These are phyloP conservation scores for Atta texana DNA, from an alignment of 1,140 invertebrate species.

Conservation along the genomic window DNA sequence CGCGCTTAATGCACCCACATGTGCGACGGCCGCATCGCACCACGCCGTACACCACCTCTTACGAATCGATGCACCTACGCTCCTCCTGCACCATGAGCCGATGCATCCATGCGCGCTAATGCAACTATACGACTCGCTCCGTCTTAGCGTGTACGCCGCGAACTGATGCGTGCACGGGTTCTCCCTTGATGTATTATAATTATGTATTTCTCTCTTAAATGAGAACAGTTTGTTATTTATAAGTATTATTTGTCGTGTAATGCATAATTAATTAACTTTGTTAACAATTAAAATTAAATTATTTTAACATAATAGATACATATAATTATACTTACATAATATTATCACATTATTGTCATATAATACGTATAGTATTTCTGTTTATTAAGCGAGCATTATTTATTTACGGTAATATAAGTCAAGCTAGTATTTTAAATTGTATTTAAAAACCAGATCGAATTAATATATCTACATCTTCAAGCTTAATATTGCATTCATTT, in stretches of 20 bases:
- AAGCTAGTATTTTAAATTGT: neutral
- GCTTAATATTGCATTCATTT: neutral
- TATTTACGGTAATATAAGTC: neutral
- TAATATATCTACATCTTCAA: neutral
- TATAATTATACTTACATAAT: too few relatives aligned
- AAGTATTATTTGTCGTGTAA: neutral
- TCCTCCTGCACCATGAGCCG: conserved; percentile 13
- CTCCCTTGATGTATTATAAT: conserved; percentile 23
- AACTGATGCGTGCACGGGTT: conserved; percentile 13
- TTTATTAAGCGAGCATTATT: conserved; percentile 5
- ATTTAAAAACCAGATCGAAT: conserved; percentile 12
- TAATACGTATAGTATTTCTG: neutral
- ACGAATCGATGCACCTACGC: conserved; percentile 45
- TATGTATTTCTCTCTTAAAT: neutral
- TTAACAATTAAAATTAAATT: neutral
- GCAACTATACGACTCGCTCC: conserved; percentile 14
- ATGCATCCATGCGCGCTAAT: conserved; percentile 44
- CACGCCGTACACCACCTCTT: neutral
- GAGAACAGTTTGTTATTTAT: neutral
- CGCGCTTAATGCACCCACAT: conserved; percentile 67
- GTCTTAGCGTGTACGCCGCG: conserved; percentile 9
- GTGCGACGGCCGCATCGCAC: conserved; percentile 44
- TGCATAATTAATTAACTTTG: neutral
- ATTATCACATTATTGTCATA: neutral
- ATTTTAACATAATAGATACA: neutral